Conservation (phyloP, 1,140 invertebrate species). For the Heliconius hewitsoni region DNA sequence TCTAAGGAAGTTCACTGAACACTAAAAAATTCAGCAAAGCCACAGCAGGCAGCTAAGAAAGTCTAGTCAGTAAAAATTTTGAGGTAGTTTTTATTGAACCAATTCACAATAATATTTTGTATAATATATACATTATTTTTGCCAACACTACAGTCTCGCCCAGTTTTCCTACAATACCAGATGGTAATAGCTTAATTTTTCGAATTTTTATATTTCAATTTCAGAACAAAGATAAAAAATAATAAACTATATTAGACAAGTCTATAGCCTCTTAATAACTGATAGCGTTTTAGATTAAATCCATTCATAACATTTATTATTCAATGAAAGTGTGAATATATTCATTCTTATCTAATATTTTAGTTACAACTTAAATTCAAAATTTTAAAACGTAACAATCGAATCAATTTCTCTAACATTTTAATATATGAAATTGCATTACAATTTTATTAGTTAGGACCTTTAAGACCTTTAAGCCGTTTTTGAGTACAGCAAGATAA, state of each 20-base stretch:
- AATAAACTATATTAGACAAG: constrained; percentile 32
- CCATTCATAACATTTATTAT: constrained; percentile 3
- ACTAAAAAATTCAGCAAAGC: constrained; percentile 30
- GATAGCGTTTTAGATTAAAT: constrained; percentile 22
- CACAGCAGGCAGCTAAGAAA: constrained; percentile 14
- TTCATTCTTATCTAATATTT: constrained; percentile 20
- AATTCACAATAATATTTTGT: constrained; percentile 29
- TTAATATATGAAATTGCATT: constrained; percentile 26
- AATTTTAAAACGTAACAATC: constrained; percentile 24
- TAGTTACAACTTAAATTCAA: constrained; percentile 33
- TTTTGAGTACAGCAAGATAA: constrained; percentile 18
- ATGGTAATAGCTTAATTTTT: background rate
- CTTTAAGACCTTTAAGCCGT: constrained; percentile 26
- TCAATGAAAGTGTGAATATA: constrained; percentile 24
- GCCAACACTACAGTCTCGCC: background rate
- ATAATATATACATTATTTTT: constrained; percentile 1
- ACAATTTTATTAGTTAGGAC: constrained; percentile 22
- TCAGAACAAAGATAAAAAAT: constrained; percentile 3
- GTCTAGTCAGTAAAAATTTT: constrained; percentile 46
- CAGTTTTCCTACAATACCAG: background rate
- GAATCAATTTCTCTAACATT: constrained; percentile 28
- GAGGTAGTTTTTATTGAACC: constrained; percentile 50
- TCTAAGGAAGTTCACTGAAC: background rate
- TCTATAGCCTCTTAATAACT: constrained; percentile 33
- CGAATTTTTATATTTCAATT: background rate